phyloP scores from a whole-genome alignment of 2,888 invertebrate species.

The Amiota minor region DNA sequence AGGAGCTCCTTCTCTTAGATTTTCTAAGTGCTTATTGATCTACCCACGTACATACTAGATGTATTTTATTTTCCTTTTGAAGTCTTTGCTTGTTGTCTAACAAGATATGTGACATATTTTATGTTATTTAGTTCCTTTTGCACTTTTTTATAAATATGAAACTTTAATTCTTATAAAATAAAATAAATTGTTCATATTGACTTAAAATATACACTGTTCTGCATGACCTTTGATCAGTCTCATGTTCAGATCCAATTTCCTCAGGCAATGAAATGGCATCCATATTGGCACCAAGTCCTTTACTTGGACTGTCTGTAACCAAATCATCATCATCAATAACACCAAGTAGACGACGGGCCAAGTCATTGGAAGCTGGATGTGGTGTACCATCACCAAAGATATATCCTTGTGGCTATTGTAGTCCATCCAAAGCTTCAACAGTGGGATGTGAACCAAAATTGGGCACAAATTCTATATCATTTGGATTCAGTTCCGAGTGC shows the following conservation, averaged over 20 bases:
- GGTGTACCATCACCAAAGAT: slow-evolving; percentile 21
- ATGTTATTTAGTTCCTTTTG: too few relatives aligned
- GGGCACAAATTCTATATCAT: slow-evolving; percentile 86
- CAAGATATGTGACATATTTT: too few relatives aligned
- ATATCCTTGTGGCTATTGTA: slow-evolving; percentile 37
- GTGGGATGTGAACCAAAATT: slow-evolving; percentile 74
- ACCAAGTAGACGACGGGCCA: slow-evolving; percentile 53
- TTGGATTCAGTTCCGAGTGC: slow-evolving; percentile 87
- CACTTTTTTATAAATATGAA: too few relatives aligned
- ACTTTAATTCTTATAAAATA: too few relatives aligned
- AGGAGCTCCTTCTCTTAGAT: too few relatives aligned
- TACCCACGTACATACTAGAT: too few relatives aligned
- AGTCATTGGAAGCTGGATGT: slow-evolving; percentile 39
- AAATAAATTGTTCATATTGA: too few relatives aligned
- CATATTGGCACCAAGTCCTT: slow-evolving; percentile 74
- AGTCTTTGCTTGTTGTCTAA: too few relatives aligned
- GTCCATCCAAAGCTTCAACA: slow-evolving; percentile 36
- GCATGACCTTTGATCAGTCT: slow-evolving; percentile 70
- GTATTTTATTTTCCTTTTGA: too few relatives aligned
- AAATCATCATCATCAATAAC: slow-evolving; percentile 67
- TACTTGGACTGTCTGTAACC: slow-evolving; percentile 83
- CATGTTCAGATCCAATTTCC: slow-evolving; percentile 69
- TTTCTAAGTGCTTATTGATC: too few relatives aligned
- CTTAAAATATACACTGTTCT: too few relatives aligned
- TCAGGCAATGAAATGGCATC: slow-evolving; percentile 69